These are phyloP conservation scores for Neosilurus hyrtlii DNA, from an alignment of 2,797 vertebrate genomes.

Conservation along the genomic window DNA sequence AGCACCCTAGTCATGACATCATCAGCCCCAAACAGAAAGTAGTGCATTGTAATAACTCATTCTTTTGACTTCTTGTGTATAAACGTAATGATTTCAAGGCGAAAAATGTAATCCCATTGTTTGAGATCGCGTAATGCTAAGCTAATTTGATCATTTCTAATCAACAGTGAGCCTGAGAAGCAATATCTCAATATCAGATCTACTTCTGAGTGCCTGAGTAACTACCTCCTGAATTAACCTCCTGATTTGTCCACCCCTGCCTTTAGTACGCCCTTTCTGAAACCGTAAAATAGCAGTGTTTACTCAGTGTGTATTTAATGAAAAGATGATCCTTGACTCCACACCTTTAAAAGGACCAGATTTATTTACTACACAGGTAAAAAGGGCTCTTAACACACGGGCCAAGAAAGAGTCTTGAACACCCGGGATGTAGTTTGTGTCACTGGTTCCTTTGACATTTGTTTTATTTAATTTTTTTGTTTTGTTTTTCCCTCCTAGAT, in stretches of 20 bases:
- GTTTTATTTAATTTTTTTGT: not conserved
- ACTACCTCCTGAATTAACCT: not conserved
- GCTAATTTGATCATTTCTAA: too few species aligned
- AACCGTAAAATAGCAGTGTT: not conserved
- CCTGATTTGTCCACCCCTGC: slow-evolving; percentile 4
- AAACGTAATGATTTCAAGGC: too few species aligned
- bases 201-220: too few species aligned
- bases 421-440: slow-evolving; percentile 22
- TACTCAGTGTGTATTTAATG: not conserved
- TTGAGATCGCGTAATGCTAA: too few species aligned
- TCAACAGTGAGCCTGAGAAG: too few species aligned
- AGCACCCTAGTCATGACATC: too few species aligned
- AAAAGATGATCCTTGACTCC: not conserved
- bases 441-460: slow-evolving; percentile 18
- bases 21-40: too few species aligned
- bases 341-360: not conserved
- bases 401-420: slow-evolving; percentile 23
- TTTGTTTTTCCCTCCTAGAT: not conserved
- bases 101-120: too few species aligned
- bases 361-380: not conserved
- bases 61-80: too few species aligned
- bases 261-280: not conserved
- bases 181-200: too few species aligned
- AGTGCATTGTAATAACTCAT: too few species aligned
- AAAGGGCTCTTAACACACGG: not conserved